phyloP scores from a whole-genome alignment of 2,888 invertebrate species.

The Napeogenes sylphis region DNA sequence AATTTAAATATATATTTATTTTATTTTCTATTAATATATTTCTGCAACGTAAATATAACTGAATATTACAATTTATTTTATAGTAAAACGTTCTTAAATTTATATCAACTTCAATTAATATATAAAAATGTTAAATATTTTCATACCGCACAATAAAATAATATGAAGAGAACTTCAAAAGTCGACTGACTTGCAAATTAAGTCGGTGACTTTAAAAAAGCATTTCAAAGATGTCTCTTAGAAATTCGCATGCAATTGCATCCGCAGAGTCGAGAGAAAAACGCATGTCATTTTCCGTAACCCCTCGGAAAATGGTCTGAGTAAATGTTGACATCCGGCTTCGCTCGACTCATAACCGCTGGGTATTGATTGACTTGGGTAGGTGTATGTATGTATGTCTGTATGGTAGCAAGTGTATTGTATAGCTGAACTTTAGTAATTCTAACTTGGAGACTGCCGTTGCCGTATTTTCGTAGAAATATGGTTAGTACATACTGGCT shows the following conservation, averaged over 20 bases:
- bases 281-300: conserved; percentile 62
- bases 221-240: conserved; percentile 30
- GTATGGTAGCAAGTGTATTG: conserved; percentile 19
- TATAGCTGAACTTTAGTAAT: conserved; percentile 24
- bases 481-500: neutral
- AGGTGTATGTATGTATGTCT: conserved; percentile 6
- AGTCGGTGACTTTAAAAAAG: conserved; percentile 27
- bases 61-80: too few species aligned
- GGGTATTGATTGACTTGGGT: conserved; percentile 21
- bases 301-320: conserved; percentile 57
- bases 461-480: conserved; percentile 8
- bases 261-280: conserved; percentile 45
- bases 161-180: conserved; percentile 16
- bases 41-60: too few species aligned
- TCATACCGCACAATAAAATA: conserved; percentile 15
- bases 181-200: conserved; percentile 29
- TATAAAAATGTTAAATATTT: neutral
- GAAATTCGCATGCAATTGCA: conserved; percentile 53
- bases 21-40: too few species aligned
- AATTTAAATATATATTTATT: too few species aligned
- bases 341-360: conserved; percentile 35
- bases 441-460: conserved; percentile 15
- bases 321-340: conserved; percentile 70
- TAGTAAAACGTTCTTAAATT: too few species aligned
- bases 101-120: too few species aligned